These are phyloP conservation scores for Sarcophaga rosellei DNA, from an alignment of 2,888 invertebrate genomes.

Conservation along the genomic window DNA sequence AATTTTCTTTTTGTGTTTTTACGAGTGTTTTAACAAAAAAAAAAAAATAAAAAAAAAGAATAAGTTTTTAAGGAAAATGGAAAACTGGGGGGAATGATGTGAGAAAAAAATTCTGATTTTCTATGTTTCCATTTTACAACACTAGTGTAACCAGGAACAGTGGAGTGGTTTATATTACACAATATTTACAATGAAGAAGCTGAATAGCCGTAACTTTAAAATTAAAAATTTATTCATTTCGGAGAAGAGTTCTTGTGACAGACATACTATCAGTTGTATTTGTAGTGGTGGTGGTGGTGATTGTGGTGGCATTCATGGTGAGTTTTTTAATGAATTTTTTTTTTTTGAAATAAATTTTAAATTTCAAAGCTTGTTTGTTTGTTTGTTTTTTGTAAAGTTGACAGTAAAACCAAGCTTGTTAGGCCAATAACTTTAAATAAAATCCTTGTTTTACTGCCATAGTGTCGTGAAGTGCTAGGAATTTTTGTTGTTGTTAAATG, in stretches of 20 bases:
- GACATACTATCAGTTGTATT: not conserved
- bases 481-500: slow-evolving; percentile 49
- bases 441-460: not conserved
- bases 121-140: slow-evolving; percentile 72
- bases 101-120: slow-evolving; percentile 79
- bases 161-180: slow-evolving; percentile 76
- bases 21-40: too few relatives aligned
- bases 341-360: slow-evolving; percentile 75
- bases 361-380: slow-evolving; percentile 71
- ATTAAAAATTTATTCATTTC: slow-evolving; percentile 71
- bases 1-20: slow-evolving; percentile 47
- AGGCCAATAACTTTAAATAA: too few relatives aligned
- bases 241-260: too few relatives aligned
- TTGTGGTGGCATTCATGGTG: slow-evolving; percentile 33
- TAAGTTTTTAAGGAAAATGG: too few relatives aligned
- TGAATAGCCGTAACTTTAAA: slow-evolving; percentile 82
- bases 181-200: slow-evolving; percentile 82
- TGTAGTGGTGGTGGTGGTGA: slow-evolving; percentile 66
- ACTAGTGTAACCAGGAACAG: not conserved
- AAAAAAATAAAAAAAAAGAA: too few relatives aligned
- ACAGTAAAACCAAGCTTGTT: slow-evolving; percentile 8
- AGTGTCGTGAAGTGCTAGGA: slow-evolving; percentile 42
- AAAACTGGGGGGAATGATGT: slow-evolving; percentile 1
- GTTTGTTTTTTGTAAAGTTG: slow-evolving; percentile 66
- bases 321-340: slow-evolving; percentile 9